Evolutionary conservation across 2,113 vertebrate genomes (phyloP), one percentile per base, ranked within the genome.

Genomic region (Lepus timidus): DNA sequence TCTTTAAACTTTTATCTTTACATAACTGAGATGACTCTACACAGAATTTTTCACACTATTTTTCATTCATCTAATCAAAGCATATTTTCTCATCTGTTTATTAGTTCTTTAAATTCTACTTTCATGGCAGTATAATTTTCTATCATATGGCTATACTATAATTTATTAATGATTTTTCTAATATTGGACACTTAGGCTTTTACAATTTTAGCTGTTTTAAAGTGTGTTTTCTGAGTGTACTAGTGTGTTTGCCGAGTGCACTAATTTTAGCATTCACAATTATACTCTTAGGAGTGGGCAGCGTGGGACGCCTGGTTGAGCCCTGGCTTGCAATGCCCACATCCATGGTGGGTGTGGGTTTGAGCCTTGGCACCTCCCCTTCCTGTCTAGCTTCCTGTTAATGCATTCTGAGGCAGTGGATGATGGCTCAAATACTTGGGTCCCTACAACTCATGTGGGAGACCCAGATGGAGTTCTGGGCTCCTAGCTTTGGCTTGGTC

Each of bases 71-170:
- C 29, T 68, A 39, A 29, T 70, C 27, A 44, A 93, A 96, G 51
- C 27, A 62, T 12, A 68, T 73, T 79, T 71, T 88, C 83, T 91
- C 6, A 68, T 51, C 39, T 17, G 29, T 85, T 92, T 88, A 44
- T 80, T 68, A 65, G 68, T 87, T 92, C 31, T 89, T 95, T 81
- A 55, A 95, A 52, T 65, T 92, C 67, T 67, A 73, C 76, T 88
- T 74, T 79, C 81, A 93, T 75, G 36, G 49, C 16, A 86, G 33
- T 58, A 44, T 52, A 61, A 80, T 44, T 96, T 94, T 79, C 80
- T 5, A 58, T 93, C 39, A 64, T 33, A 49, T 74, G 39, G 88
- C 22, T 65, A 27, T 49, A 78, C 76, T 61, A 84, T 68, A 65
- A 83, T 76, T 83, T 78, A 16, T 83, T 74, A 16, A 76, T 75